A percentile compares a stretch with the other conserved stretches of the same genome.
phyloP scores from a whole-genome alignment of 1,140 invertebrate genomes.

The Sesamia nonagrioides region DNA sequence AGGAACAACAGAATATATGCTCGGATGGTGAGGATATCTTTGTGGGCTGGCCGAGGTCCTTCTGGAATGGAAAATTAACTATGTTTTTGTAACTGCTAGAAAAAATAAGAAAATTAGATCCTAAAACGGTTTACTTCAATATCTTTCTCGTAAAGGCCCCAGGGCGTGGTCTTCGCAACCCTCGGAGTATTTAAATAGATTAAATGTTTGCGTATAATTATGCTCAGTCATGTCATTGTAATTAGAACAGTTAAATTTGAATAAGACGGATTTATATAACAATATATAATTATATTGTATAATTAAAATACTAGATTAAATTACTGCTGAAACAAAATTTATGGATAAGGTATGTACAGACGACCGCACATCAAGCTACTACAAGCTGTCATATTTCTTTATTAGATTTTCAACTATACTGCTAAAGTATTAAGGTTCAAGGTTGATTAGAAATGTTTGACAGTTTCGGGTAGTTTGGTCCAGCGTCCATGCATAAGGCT shows the following conservation, averaged over 20 bases:
- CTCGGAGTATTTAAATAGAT: constrained; percentile 31
- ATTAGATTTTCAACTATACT: too few relatives aligned
- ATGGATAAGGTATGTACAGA: too few relatives aligned
- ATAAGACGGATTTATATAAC: constrained; percentile 29
- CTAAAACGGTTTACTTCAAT: not conserved
- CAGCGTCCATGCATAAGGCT: too few relatives aligned
- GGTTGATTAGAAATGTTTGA: too few relatives aligned
- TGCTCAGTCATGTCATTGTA: constrained; percentile 34
- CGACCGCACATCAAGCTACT: too few relatives aligned
- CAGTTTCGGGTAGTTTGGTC: too few relatives aligned
- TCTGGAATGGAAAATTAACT: constrained; percentile 89
- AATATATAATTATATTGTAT: too few relatives aligned
- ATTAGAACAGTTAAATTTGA: constrained; percentile 31
- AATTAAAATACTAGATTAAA: not conserved
- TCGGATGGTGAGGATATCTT: constrained; percentile 97
- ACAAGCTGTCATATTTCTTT: too few relatives aligned
- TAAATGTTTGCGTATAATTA: constrained; percentile 39
- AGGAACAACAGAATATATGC: constrained; percentile 98
- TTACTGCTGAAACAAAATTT: too few relatives aligned
- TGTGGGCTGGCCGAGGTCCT: constrained; percentile 96
- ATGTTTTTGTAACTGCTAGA: not conserved
- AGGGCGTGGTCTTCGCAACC: not conserved
- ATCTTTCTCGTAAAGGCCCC: not conserved
- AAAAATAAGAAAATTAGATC: not conserved
- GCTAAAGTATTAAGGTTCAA: too few relatives aligned